Conservation (phyloP, 2,888 invertebrate genomes). For the Omphaloscelis lunosa region DNA sequence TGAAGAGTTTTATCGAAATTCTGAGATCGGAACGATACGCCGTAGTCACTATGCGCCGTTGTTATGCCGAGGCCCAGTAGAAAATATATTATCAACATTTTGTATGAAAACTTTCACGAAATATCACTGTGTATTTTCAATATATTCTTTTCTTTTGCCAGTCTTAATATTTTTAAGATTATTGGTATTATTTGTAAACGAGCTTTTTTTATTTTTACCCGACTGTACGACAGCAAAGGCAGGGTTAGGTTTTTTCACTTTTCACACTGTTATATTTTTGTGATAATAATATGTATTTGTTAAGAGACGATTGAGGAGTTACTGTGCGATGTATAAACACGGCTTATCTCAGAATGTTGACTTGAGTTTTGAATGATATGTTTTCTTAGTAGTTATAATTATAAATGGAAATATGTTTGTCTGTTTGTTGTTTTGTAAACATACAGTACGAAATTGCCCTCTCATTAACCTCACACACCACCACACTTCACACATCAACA, state of each 20-base stretch:
- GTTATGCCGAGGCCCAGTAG: background rate
- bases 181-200: background rate
- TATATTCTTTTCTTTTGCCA: background rate
- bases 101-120: background rate
- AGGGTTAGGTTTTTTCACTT: background rate
- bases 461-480: too few species aligned
- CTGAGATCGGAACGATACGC: background rate
- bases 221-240: too few species aligned
- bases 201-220: too few species aligned
- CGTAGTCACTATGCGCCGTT: constrained; percentile 9
- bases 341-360: constrained; percentile 15
- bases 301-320: too few species aligned
- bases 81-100: constrained; percentile 37
- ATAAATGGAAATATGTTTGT: background rate
- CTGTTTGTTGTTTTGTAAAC: background rate
- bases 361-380: background rate
- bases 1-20: constrained; percentile 25
- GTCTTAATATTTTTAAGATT: background rate
- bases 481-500: too few species aligned
- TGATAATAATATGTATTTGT: too few species aligned
- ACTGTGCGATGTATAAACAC: background rate
- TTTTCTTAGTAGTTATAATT: background rate
- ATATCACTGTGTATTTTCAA: background rate
- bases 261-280: background rate
- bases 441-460: too few species aligned